phyloP scores from a whole-genome alignment of 1,140 invertebrate species.

The Meloidogyne chitwoodi region DNA sequence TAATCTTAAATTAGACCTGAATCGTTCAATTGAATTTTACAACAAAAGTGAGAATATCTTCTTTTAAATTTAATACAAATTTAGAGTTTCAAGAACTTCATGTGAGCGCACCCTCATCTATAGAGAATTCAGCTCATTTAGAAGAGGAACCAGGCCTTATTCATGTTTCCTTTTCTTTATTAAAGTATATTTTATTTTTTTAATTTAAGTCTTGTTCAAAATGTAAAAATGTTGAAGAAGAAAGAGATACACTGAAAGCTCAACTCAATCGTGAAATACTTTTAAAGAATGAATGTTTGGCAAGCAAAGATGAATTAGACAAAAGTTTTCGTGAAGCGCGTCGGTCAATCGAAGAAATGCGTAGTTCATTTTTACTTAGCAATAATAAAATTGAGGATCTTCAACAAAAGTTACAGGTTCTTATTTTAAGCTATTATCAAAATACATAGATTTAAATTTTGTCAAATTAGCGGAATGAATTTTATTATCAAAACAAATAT shows the following conservation, averaged over 20 bases:
- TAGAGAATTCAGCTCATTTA: background rate
- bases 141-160: background rate
- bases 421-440: too few relatives aligned
- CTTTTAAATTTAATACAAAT: background rate
- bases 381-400: background rate
- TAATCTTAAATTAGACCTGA: background rate
- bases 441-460: too few relatives aligned
- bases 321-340: conserved; percentile 5
- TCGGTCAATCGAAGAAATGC: conserved; percentile 4
- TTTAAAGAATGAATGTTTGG: background rate
- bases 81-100: conserved; percentile 13
- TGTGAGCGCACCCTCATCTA: background rate
- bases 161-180: background rate
- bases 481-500: background rate
- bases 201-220: conserved; percentile 3
- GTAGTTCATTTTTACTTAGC: background rate
- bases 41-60: background rate
- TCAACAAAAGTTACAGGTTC: background rate
- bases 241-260: conserved; percentile 10
- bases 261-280: conserved; percentile 16
- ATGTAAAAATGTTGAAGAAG: conserved; percentile 15
- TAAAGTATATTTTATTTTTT: background rate
- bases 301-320: background rate
- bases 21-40: conserved; percentile 9
- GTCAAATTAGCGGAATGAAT: background rate